These are phyloP conservation scores for Pelochelys cantorii DNA, from an alignment of 2,797 vertebrate genomes.

Conservation along the genomic window DNA sequence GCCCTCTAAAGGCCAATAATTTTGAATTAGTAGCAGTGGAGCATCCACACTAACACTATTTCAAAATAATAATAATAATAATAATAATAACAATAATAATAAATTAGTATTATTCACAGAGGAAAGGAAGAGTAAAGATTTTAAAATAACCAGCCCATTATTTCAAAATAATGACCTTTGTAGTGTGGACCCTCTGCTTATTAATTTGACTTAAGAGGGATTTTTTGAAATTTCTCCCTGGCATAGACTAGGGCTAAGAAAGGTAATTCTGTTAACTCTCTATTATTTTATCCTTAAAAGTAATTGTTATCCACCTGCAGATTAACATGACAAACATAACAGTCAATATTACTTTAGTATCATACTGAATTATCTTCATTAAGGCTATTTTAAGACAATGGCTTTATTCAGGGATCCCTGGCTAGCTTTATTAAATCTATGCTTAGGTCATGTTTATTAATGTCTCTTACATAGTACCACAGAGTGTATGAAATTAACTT, in stretches of 20 bases:
- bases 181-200: too few relatives aligned
- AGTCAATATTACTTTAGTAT: background rate
- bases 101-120: too few relatives aligned
- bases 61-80: too few relatives aligned
- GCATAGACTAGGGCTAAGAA: background rate
- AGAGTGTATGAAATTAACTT: conserved; percentile 44
- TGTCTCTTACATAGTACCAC: background rate
- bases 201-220: too few relatives aligned
- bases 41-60: too few relatives aligned
- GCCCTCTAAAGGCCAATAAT: too few relatives aligned
- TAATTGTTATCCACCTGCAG: background rate
- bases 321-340: background rate
- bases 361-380: background rate
- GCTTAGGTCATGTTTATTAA: conserved; percentile 29
- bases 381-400: background rate
- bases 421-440: background rate
- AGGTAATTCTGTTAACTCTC: background rate
- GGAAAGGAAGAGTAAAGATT: too few relatives aligned
- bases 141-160: too few relatives aligned
- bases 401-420: conserved; percentile 29
- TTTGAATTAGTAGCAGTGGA: too few relatives aligned
- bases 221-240: too few relatives aligned
- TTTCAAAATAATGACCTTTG: too few relatives aligned
- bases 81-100: too few relatives aligned
- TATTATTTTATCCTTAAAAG: background rate